Conservation (phyloP, 2,797 vertebrate species). For the Champsocephalus esox region DNA sequence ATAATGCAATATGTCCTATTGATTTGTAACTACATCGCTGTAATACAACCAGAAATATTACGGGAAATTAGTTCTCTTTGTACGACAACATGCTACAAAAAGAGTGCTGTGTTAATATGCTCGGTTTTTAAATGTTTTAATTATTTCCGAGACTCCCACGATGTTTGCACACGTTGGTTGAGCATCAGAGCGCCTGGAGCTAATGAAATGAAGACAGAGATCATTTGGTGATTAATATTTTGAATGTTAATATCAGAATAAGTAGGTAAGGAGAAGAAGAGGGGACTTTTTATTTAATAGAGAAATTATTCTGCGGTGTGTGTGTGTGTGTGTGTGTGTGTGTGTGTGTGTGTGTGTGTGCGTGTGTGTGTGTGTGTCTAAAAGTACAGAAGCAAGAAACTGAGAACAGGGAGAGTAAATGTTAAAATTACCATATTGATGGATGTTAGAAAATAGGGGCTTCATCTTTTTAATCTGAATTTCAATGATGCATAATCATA, state of each 20-base stretch:
- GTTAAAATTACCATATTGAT: constrained; percentile 96
- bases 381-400: constrained; percentile 77
- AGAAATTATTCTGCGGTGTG: constrained; percentile 67
- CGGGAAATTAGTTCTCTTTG: constrained; percentile 19
- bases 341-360: background rate
- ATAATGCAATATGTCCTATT: background rate
- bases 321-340: constrained; percentile 9
- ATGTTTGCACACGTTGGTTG: constrained; percentile 83
- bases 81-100: constrained; percentile 55
- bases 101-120: constrained; percentile 64
- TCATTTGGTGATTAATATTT: constrained; percentile 88
- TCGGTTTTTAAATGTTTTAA: constrained; percentile 65
- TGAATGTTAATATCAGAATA: constrained; percentile 81
- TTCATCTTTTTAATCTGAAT: constrained; percentile 80
- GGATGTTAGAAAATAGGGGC: constrained; percentile 84
- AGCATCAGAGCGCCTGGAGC: constrained; percentile 75
- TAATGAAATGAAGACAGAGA: constrained; percentile 83
- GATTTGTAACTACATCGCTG: background rate
- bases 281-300: constrained; percentile 73
- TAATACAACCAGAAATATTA: constrained; percentile 2
- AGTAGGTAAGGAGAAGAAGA: constrained; percentile 69
- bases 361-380: constrained; percentile 32
- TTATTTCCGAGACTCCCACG: constrained; percentile 69
- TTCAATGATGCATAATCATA: constrained; percentile 81
- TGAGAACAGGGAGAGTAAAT: constrained; percentile 85